Base-by-base conservation (phyloP, 2,888 invertebrate genomes). In the Phyllotreta cruciferae region DNA sequence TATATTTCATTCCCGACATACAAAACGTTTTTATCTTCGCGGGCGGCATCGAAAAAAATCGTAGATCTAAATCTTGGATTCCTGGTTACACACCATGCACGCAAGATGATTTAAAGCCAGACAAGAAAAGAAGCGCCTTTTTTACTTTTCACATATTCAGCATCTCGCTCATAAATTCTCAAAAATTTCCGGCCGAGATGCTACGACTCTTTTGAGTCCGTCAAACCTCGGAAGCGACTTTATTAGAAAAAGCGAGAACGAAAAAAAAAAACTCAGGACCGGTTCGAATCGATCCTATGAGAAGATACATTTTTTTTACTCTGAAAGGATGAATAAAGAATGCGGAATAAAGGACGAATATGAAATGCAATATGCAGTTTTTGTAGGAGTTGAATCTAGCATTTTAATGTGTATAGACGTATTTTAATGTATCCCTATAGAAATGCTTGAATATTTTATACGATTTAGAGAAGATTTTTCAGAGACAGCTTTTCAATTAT, bases 121-220 rank as follows among this genome's bases (percentile, higher is more conserved):
- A 14, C 50, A 58, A 50, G 58, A 49, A 58, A 58, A 50, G 41
- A 58, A 50, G 50, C 58, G 58, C 50, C 39, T 58, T 58, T 58
- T 58, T 50, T 58, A 58, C 58, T 58, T 56, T 58, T 50, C 50
- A 62, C 62, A 62, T 62, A 62, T 62, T 62, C 57, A 52, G 42
- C 56, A 56, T 41, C 50, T 49, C 42, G 56, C 56, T 62, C 56
- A 53, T 62, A 62, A 62, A 62, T 62, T 62, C 56, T 38, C 52
- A 62, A 62, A 62, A 62, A 62, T 62, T 62, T 57, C 62, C 56
- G 62, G 62, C 52, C 50, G 62, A 62, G 56, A 62, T 53, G 45
- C 62, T 56, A 56, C 52, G 37, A 50, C 52, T 56, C 56, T 62
- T 62, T 62, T 62, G 56, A 50, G 56, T 62, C 62, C 56, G 62